Evolutionary conservation across 2,888 invertebrate species (phyloP).

Genomic region (Tiliacea aurago): DNA sequence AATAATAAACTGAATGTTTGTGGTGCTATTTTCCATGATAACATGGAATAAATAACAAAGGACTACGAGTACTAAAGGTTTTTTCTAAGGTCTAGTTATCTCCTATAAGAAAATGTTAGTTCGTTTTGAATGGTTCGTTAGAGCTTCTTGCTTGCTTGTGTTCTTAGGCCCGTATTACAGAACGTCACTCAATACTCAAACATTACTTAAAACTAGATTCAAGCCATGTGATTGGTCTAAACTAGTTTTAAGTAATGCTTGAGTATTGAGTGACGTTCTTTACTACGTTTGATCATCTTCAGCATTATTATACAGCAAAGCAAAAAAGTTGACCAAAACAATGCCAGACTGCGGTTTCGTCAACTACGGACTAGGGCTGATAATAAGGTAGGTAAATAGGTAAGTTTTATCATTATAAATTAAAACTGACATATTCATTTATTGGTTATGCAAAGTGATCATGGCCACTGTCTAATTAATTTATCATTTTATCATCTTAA

Average conservation of each 20-base stretch:
- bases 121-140: too few species aligned
- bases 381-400: not conserved
- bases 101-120: not conserved
- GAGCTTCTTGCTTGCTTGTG: not conserved
- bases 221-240: too few species aligned
- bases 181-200: too few species aligned
- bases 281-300: not conserved
- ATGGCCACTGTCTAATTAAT: conserved; percentile 3
- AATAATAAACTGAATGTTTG: not conserved
- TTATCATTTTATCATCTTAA: conserved; percentile 5
- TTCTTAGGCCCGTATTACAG: too few species aligned
- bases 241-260: too few species aligned
- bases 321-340: not conserved
- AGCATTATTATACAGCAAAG: not conserved
- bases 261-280: too few species aligned
- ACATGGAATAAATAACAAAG: not conserved
- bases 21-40: not conserved
- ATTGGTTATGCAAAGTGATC: not conserved
- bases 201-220: too few species aligned
- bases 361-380: too few species aligned
- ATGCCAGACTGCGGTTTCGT: not conserved
- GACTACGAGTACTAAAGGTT: not conserved
- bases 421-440: conserved; percentile 8
- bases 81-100: not conserved
- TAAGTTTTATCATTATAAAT: not conserved